Evolutionary conservation across 1,140 invertebrate species (phyloP), one percentile per base, ranked within the genome.

Genomic region (Dermatophagoides farinae): DNA sequence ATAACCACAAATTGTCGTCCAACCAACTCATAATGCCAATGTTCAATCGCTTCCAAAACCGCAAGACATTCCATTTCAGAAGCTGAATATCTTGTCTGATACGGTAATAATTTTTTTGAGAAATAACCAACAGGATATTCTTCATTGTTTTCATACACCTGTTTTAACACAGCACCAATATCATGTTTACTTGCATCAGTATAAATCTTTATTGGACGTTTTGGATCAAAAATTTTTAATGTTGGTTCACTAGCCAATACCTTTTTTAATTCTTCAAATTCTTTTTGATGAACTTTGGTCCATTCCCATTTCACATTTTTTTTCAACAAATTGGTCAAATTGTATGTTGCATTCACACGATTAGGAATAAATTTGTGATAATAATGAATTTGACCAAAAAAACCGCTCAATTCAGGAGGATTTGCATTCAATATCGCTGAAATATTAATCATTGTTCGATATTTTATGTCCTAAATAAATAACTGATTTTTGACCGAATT

Each of bases 21-120:
- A 64, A 69, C 74, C 12, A 77, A 54, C 62, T 75, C 78, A 47
- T 77, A 65, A 61, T 77, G 72, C 65, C 77, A 78, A 61, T 73
- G 64, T 70, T 68, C 65, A 53, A 75, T 62, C 16, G 71, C 73
- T 67, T 70, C 75, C 47, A 76, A 61, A 39, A 79, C 71, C 5
- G 71, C 69, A 16, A 75, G 66, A 0, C 70, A 75, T 67, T 80
- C 78, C 65, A 73, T 74, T 39, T 81, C 75, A 9, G 77, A 66
- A 60, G 77, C 72, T n/a, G 69, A 67, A 65, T 78, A 79, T 12
- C 74, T 73, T 62, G 67, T 64, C 66, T 80, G 75, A 18, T 73
- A 65, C 37, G 61, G 37, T 20, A 65, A 68, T 18, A 79, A 60
- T 1, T 68, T 70, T 61, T 73, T 47, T 0, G 71, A 76, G 5